Base-by-base conservation (phyloP, 2,797 vertebrate genomes). In the Sebastes taczanowskii region DNA sequence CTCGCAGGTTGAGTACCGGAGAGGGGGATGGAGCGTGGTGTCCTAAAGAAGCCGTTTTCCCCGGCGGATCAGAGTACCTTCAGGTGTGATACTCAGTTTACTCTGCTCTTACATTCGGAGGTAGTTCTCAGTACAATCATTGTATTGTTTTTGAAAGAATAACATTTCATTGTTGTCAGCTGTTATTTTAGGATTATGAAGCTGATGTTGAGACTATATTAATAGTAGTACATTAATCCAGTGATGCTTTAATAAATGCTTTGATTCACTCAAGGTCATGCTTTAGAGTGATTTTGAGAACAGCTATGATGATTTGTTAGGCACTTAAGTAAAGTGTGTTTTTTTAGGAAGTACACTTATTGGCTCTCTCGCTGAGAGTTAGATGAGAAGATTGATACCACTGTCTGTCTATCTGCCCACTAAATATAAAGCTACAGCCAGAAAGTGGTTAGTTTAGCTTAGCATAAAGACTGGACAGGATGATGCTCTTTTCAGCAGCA, bases 21-120 rank as follows among this genome's bases (percentile, higher is more conserved):
- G 97, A 97, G 0, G 98, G 98, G 0, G 98, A 99, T 6, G 98
- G 98, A 4, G 98, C 98, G 0, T 99, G 98, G 98, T 99, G 98
- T 83, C 98, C 98, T 0, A 95, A 95, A 22, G 97, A 95, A 38
- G 89, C 97, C 0, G 98, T 99, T 58, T 98, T 95, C 49, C 97
- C 97, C 10, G 94, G 91, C 3, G 96, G 95, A 58, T 95, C 97
- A 1, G 97, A 99, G 82, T 99, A 97, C 88, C 95, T 99, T 72
- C 97, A 99, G 94, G 96, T 98, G 53, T 64, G 83, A 84, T 35
- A 3, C 52, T 76, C 42, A 3, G 10, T 69, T 74, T 63, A 9
- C 5, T 62, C 65, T 11, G 1, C 14, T 52, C 32, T 71, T 60
- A 18, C 10, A 59, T 58, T 64, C 23, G 4, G n/a, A 59, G 22